Evolutionary conservation across 2,113 vertebrate species (phyloP), one percentile per base, ranked within the genome.

Genomic region (Ameiurus melas): DNA sequence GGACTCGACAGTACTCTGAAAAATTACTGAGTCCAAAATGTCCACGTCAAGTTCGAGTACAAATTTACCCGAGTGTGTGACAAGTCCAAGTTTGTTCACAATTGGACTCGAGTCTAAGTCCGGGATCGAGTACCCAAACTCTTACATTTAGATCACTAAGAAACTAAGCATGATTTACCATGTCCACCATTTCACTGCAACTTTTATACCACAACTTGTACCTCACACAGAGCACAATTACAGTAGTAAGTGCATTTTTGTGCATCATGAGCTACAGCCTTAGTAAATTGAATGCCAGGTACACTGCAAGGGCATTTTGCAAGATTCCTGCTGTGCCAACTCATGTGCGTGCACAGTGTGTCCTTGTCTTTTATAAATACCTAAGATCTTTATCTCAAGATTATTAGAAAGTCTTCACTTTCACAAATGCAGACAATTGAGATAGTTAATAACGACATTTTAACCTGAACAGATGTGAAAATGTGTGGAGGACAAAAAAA

Each of bases 351-450:
- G 39, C 14, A 17, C 66, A 66, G 25, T 19, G 27, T 47, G 60
- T n/a, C 82, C 82, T 84, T 84, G 83, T 64, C 25, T 51, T 84
- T 84, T 47, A 51, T 51, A 68, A 51, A 53, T 20, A 8, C 14
- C 13, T 51, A 53, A n/a, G 16, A 84, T 68, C 25, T n/a, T 17
- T 68, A 10, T 53, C 16, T 20, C 16, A 51, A 20, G 43, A 47
- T 84, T 47, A 30, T 66, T 47, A 0, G 16, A 58, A 62, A 43
- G 14, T 83, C 20, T 27, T 83, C 82, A 0, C 0, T 36, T 36
- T 66, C 14, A 64, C 2, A 66, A 83, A 83, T 0, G 4, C 20
- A 4, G 10, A 43, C 19, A 39, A 43, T 0, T 27, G 33, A 43
- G 33, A 64, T 7, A 27, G 51, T 33, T 20, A 25, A 25, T 2